Conservation (phyloP, 2,888 invertebrate genomes). For the Thymelicus acteon region DNA sequence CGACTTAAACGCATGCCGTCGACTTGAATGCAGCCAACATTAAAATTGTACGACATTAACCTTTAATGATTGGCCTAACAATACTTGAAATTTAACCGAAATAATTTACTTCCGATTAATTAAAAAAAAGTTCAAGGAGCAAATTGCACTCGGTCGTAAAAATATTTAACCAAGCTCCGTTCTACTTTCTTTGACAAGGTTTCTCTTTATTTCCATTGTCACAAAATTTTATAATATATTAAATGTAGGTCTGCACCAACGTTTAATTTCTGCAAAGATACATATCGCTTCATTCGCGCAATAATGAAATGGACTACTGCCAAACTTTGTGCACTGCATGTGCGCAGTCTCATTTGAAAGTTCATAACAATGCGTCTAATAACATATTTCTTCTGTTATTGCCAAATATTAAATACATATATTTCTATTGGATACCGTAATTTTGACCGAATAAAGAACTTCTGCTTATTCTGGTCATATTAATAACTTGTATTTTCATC, state of each 20-base stretch:
- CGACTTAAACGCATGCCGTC: not conserved
- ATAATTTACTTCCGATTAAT: slow-evolving; percentile 8
- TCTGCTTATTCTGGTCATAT: no score
- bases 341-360: not conserved
- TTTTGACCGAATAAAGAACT: no score
- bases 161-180: slow-evolving; percentile 6
- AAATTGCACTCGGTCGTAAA: slow-evolving; percentile 4
- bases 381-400: not conserved
- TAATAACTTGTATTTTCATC: no score
- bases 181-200: slow-evolving; percentile 34
- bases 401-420: no score
- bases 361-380: slow-evolving; percentile 8
- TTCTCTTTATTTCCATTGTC: slow-evolving; percentile 17
- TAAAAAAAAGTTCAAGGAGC: slow-evolving; percentile 25
- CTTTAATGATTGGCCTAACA: no score
- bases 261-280: not conserved
- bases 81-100: no score
- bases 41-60: no score
- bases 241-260: no score
- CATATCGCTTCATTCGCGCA: not conserved
- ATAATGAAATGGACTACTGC: not conserved
- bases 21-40: not conserved
- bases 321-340: not conserved
- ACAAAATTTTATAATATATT: no score
- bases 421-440: no score